Percentiles rank a stretch among this genome's conserved stretches.
Evolutionary conservation across 2,888 invertebrate genomes (phyloP).

Genomic region (Hedya salicella): DNA sequence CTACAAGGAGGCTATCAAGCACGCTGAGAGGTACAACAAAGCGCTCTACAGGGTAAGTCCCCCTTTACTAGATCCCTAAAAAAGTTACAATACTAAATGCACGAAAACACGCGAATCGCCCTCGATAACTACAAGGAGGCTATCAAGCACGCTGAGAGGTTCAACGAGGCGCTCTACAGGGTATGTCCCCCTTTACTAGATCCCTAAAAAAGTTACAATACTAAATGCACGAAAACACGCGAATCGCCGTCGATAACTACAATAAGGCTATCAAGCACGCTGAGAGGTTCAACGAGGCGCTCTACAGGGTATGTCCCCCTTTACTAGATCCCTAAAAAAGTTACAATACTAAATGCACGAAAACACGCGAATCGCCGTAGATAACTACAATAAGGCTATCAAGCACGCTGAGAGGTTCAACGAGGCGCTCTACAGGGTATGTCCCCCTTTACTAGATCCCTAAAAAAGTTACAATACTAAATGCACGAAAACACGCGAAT

Average conservation of each 20-base stretch:
- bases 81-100: conserved; percentile 77
- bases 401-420: conserved; percentile 85
- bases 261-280: conserved; percentile 86
- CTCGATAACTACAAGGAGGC: conserved; percentile 88
- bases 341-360: conserved; percentile 80
- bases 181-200: too few relatives aligned
- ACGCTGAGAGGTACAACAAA: conserved; percentile 84
- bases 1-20: conserved; percentile 86
- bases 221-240: conserved; percentile 80
- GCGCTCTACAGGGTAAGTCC: conserved; percentile 66
- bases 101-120: conserved; percentile 82
- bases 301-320: conserved; percentile 66
- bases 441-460: too few relatives aligned
- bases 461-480: conserved; percentile 72
- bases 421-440: conserved; percentile 68
- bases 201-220: conserved; percentile 74
- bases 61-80: too few relatives aligned
- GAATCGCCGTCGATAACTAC: conserved; percentile 87
- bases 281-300: conserved; percentile 80
- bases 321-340: too few relatives aligned
- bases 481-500: conserved; percentile 80
- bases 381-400: conserved; percentile 87
- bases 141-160: conserved; percentile 83
- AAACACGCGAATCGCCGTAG: conserved; percentile 84
- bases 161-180: conserved; percentile 75